These are phyloP conservation scores for Erinaceus europaeus DNA, from an alignment of 2,113 vertebrate species.

Conservation along the genomic window DNA sequence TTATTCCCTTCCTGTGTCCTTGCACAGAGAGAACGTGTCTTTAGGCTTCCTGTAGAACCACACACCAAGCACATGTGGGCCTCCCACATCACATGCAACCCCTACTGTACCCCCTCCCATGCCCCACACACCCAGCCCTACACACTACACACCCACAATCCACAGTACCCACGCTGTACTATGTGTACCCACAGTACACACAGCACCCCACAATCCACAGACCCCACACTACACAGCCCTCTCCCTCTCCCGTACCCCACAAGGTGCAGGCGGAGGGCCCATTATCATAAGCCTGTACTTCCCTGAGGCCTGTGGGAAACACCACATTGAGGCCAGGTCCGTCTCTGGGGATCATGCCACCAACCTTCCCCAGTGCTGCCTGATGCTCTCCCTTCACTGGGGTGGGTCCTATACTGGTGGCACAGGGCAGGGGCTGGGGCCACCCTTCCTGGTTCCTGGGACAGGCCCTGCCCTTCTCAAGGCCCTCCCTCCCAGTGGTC, in stretches of 20 bases:
- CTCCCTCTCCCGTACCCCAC: background rate
- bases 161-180: background rate
- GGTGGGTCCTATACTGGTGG: background rate
- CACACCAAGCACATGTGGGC: too few species aligned
- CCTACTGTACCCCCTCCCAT: too few species aligned
- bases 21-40: too few species aligned
- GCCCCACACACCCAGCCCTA: too few species aligned
- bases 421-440: background rate
- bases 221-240: background rate
- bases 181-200: background rate
- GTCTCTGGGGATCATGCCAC: background rate
- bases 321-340: slow-evolving; percentile 62
- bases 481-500: accelerated
- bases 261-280: background rate
- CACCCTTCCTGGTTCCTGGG: accelerated
- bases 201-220: too few species aligned
- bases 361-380: background rate
- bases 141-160: background rate
- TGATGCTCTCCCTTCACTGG: background rate
- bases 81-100: too few species aligned
- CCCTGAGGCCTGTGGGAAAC: slow-evolving; percentile 75
- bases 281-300: slow-evolving; percentile 76
- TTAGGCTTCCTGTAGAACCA: too few species aligned
- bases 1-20: too few species aligned
- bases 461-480: background rate